A percentile compares a stretch with the other conserved stretches of the same genome.
Conservation (phyloP, 2,888 invertebrate genomes). For the Augochlorella aurata region DNA sequence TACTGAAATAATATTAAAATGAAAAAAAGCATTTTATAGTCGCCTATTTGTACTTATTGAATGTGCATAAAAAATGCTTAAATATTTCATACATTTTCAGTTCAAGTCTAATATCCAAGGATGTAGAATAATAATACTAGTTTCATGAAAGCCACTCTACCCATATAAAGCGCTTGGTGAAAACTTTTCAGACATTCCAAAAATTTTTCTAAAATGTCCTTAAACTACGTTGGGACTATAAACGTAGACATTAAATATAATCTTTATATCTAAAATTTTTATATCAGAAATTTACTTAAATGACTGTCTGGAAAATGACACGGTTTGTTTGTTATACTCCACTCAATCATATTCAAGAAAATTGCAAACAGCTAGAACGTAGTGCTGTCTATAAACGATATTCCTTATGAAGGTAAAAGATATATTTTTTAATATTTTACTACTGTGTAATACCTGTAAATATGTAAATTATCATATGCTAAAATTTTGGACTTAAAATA, state of each 20-base stretch:
- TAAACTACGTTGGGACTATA: conserved; percentile 50
- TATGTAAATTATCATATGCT: conserved; percentile 49
- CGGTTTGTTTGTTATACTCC: conserved; percentile 14
- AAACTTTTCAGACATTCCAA: conserved; percentile 65
- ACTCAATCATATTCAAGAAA: conserved; percentile 25
- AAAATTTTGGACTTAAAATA: conserved; percentile 29
- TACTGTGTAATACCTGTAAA: conserved; percentile 52
- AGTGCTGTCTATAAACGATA: conserved; percentile 24
- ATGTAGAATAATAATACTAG: conserved; percentile 41
- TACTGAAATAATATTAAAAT: conserved; percentile 74
- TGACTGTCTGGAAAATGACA: conserved; percentile 27
- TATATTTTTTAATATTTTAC: conserved; percentile 27
- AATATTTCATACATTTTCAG: conserved; percentile 50
- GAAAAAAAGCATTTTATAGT: conserved; percentile 73
- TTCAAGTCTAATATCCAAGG: conserved; percentile 45
- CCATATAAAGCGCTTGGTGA: conserved; percentile 53
- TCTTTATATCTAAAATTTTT: conserved; percentile 17
- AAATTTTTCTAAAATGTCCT: conserved; percentile 44
- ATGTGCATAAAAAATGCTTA: conserved; percentile 49
- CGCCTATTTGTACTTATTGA: conserved; percentile 68
- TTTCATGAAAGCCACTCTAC: conserved; percentile 47
- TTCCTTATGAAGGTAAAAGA: conserved; percentile 48
- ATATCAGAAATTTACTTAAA: conserved; percentile 25
- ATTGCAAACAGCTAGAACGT: conserved; percentile 39
- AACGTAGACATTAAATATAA: conserved; percentile 20